These are phyloP conservation scores for Pogona vitticeps DNA, from an alignment of 2,113 vertebrate genomes.

Conservation along the genomic window DNA sequence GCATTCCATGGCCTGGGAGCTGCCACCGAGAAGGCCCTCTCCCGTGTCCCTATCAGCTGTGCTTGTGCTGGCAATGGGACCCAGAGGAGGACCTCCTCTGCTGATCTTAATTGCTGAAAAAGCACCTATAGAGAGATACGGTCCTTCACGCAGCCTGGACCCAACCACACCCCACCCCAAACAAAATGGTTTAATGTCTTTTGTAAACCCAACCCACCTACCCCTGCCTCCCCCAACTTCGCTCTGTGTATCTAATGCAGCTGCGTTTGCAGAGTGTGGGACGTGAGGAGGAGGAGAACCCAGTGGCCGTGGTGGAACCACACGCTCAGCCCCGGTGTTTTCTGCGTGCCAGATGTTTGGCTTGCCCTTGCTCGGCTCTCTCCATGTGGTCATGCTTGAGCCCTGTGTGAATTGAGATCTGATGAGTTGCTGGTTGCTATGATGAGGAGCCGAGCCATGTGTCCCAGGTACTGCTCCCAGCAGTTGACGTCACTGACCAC, in stretches of 20 bases:
- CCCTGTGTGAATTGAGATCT: conserved; percentile 52
- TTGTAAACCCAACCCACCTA: conserved; percentile 19
- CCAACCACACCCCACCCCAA: too few relatives aligned
- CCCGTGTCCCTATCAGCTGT: too few relatives aligned
- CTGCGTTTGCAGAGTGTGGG: conserved; percentile 51
- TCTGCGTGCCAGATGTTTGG: conserved; percentile 60
- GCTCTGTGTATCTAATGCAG: conserved; percentile 68
- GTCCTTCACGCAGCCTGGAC: too few relatives aligned
- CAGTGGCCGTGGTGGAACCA: neutral
- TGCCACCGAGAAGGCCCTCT: too few relatives aligned
- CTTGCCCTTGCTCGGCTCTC: conserved; percentile 40
- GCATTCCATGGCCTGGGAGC: too few relatives aligned
- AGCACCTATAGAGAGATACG: too few relatives aligned
- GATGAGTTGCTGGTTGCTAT: conserved; percentile 79
- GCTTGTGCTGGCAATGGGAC: too few relatives aligned
- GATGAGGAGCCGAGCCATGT: conserved; percentile 81
- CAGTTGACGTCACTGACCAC: conserved; percentile 78
- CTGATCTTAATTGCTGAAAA: too few relatives aligned
- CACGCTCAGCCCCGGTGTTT: conserved; percentile 6
- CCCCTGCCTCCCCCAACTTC: neutral
- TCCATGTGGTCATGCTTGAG: conserved; percentile 48
- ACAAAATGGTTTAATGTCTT: neutral
- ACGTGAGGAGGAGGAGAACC: conserved; percentile 16
- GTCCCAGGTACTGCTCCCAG: conserved; percentile 74
- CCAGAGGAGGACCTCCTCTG: too few relatives aligned